Base-by-base conservation (phyloP, 2,113 vertebrate species). In the Lagopus leucura region DNA sequence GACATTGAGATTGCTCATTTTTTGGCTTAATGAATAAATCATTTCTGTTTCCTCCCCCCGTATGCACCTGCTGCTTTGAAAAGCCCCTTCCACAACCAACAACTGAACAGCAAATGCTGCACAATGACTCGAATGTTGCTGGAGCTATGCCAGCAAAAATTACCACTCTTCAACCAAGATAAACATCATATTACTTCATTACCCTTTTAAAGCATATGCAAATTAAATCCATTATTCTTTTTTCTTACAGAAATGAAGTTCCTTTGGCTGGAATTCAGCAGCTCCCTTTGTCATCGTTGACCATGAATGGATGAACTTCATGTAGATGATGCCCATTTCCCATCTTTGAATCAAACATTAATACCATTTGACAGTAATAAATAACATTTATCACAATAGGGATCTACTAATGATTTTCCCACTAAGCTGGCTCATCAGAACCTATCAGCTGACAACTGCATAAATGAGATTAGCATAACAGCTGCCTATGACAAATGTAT, bases 141-240 rank as follows among this genome's bases (percentile, higher is more conserved):
- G 98, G 98, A 98, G 96, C 86, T 86, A 94, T 86, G 98, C 98
- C 98, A 98, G 92, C 82, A 98, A 98, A 99, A 98, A 99, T 99
- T 98, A 98, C 98, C 99, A 99, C 98, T 99, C 98, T 98, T 98
- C 98, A 98, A 98, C 98, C 97, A 98, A 99, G 98, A 99, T 99
- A 99, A 99, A 99, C 98, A 99, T 99, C 98, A 98, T 98, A 99
- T 99, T 99, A 99, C 98, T 99, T 99, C 98, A 99, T 99, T 99
- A 99, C 98, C 98, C 98, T 99, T 99, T 99, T 98, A 99, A 99
- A 99, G 98, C 98, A 98, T 98, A 98, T 99, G 99, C 98, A 99
- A 99, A 99, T 99, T 98, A 98, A 98, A 98, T 97, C 98, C 98
- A 98, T 99, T 99, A 98, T 98, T 98, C 98, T 97, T 98, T 98